Evolutionary conservation across 2,113 vertebrate genomes (phyloP).

Genomic region (Hydrolagus affinis): DNA sequence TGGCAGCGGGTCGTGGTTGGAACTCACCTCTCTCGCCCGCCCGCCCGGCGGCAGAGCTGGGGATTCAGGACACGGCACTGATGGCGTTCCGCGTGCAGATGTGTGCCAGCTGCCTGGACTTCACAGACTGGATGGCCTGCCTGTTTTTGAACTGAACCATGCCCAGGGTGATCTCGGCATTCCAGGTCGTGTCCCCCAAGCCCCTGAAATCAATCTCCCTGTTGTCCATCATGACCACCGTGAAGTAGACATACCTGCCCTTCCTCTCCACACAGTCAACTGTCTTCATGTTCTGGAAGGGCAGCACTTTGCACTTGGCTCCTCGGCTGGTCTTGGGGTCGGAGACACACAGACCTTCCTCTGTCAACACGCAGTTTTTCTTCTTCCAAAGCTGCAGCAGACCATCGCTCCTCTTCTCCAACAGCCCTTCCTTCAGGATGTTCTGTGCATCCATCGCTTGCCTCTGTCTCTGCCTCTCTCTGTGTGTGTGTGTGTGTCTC

Average conservation of each 20-base stretch:
- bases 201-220: slow-evolving; percentile 86
- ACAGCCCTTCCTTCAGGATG: slow-evolving; percentile 70
- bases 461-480: background rate
- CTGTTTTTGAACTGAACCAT: slow-evolving; percentile 87
- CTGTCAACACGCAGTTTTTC: slow-evolving; percentile 79
- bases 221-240: slow-evolving; percentile 76
- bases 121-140: slow-evolving; percentile 72
- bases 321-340: slow-evolving; percentile 39
- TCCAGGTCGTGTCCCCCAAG: slow-evolving; percentile 80
- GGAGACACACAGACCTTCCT: slow-evolving; percentile 71
- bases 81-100: slow-evolving; percentile 11
- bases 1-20: too few relatives aligned
- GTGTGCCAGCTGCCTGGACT: slow-evolving; percentile 56
- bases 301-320: slow-evolving; percentile 71
- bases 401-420: slow-evolving; percentile 88
- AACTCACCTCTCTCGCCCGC: background rate
- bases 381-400: slow-evolving; percentile 89
- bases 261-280: slow-evolving; percentile 93
- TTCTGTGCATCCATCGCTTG: slow-evolving; percentile 57
- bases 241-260: slow-evolving; percentile 79
- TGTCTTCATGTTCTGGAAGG: slow-evolving; percentile 74
- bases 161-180: slow-evolving; percentile 78
- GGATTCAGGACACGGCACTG: slow-evolving; percentile 37
- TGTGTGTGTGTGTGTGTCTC: too few relatives aligned
- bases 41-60: background rate